These are phyloP conservation scores for Polyommatus iphigenia DNA, from an alignment of 2,888 invertebrate species.

Conservation along the genomic window DNA sequence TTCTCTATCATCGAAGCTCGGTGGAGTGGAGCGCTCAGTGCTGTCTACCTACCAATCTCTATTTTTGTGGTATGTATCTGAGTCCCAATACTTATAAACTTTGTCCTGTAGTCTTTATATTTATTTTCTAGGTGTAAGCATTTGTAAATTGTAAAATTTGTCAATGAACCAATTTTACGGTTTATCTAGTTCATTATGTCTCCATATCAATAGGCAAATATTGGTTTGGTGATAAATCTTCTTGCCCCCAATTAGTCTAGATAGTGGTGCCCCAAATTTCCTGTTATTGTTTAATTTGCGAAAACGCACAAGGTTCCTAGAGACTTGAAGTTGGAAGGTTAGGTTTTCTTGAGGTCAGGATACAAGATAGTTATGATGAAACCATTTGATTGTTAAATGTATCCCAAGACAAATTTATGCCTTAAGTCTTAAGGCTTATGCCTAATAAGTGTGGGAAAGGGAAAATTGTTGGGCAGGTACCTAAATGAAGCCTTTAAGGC, in stretches of 20 bases:
- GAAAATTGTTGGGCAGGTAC: neutral
- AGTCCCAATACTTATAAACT: constrained; percentile 34
- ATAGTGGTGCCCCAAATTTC: constrained; percentile 29
- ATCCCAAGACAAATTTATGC: neutral
- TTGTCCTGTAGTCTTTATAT: constrained; percentile 57
- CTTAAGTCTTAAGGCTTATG: neutral
- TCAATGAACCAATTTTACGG: constrained; percentile 9
- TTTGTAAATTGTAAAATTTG: neutral
- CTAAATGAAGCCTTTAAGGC: neutral
- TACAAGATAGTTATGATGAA: neutral
- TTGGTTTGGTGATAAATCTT: constrained; percentile 37
- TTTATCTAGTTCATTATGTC: constrained; percentile 31
- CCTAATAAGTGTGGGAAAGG: neutral
- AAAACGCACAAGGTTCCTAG: neutral
- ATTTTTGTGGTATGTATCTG: too few relatives aligned
- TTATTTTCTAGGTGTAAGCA: constrained; percentile 34
- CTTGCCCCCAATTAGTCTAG: constrained; percentile 36
- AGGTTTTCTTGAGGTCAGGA: neutral
- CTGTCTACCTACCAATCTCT: neutral
- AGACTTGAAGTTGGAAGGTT: neutral
- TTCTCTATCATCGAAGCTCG: too few relatives aligned
- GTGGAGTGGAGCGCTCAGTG: neutral
- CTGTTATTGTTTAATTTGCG: constrained; percentile 7
- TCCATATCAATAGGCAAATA: constrained; percentile 37
- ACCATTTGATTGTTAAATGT: neutral